Conservation (phyloP, 2,113 vertebrate genomes). For the Chaetodon auriga region DNA sequence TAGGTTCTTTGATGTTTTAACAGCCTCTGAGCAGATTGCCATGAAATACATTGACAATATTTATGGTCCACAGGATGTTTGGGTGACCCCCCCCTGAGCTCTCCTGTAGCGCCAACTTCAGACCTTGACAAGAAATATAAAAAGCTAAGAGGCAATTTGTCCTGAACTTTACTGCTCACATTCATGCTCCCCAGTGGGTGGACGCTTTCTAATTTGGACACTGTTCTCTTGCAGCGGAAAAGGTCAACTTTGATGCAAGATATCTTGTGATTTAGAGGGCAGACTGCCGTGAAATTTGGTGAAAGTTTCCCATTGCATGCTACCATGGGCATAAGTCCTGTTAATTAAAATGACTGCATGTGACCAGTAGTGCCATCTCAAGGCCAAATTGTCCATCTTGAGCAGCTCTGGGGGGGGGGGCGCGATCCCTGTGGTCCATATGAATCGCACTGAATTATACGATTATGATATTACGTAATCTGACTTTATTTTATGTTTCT, state of each 20-base stretch:
- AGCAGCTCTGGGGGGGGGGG: too few species aligned
- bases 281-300: too few species aligned
- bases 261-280: neutral
- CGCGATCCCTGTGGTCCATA: too few species aligned
- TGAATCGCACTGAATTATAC: neutral
- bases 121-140: neutral
- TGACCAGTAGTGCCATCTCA: neutral
- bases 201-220: neutral
- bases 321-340: neutral
- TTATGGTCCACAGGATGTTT: neutral
- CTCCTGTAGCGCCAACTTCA: neutral
- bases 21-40: neutral
- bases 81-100: neutral
- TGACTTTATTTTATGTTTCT: slow-evolving; percentile 6
- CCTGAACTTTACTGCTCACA: neutral
- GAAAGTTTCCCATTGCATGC: neutral
- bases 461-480: neutral
- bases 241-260: too few species aligned
- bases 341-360: neutral
- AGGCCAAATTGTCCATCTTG: too few species aligned
- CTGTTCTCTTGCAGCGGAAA: too few species aligned
- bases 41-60: neutral
- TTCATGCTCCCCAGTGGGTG: neutral
- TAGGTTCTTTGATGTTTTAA: neutral
- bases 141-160: neutral